These are phyloP conservation scores for Pseudachorutes palmiensis DNA, from an alignment of 1,140 invertebrate species.

Conservation along the genomic window DNA sequence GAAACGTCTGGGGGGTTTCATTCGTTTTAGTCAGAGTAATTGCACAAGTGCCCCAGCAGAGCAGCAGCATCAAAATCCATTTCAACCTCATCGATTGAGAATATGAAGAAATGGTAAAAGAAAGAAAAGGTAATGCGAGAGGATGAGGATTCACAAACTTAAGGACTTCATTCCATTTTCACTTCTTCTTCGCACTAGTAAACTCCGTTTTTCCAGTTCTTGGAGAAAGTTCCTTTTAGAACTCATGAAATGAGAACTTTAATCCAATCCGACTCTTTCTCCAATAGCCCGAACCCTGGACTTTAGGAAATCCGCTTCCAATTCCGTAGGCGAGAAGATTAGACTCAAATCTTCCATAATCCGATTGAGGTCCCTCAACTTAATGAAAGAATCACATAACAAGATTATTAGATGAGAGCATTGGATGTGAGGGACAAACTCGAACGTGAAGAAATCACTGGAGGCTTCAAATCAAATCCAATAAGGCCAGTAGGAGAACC, in stretches of 20 bases:
- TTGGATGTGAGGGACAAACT: too few relatives aligned
- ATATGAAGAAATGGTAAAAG: neutral
- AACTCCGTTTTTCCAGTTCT: too few relatives aligned
- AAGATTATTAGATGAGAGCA: too few relatives aligned
- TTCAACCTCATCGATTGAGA: neutral
- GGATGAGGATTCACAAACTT: neutral
- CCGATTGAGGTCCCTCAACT: too few relatives aligned
- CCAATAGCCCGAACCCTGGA: too few relatives aligned
- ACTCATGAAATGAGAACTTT: neutral
- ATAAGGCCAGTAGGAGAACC: too few relatives aligned
- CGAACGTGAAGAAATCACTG: too few relatives aligned
- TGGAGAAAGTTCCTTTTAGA: neutral
- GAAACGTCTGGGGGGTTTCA: neutral
- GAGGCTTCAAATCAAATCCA: too few relatives aligned
- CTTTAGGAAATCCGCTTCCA: neutral
- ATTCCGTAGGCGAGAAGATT: too few relatives aligned
- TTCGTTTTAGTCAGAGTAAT: neutral
- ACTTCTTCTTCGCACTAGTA: neutral
- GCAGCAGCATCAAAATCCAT: neutral
- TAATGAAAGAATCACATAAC: too few relatives aligned
- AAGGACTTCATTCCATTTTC: neutral
- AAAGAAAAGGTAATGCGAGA: neutral
- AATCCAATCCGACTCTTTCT: too few relatives aligned
- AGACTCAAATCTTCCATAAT: too few relatives aligned
- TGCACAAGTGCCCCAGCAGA: neutral